phyloP scores from a whole-genome alignment of 2,113 vertebrate species.

The Globicephala melas region DNA sequence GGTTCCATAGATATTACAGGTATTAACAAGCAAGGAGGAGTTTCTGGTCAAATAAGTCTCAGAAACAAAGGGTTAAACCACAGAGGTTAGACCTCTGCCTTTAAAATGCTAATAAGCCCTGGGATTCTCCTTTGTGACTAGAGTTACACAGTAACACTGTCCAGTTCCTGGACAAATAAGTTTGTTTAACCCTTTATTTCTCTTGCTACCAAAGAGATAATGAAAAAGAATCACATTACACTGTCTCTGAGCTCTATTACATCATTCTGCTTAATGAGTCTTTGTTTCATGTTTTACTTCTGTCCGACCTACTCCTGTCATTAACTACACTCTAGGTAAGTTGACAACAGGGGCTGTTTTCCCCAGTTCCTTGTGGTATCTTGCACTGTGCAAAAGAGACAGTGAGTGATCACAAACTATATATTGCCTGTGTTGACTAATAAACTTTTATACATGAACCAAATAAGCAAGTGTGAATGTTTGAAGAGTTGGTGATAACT shows the following conservation, averaged over 20 bases:
- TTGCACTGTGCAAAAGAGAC: background rate
- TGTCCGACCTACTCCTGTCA: background rate
- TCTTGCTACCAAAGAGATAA: background rate
- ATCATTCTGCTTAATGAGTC: background rate
- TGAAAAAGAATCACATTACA: background rate
- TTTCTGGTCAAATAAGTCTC: background rate
- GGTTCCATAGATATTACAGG: background rate
- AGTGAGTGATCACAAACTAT: background rate
- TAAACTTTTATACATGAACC: background rate
- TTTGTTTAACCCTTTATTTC: constrained; percentile 8
- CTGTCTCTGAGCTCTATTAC: background rate
- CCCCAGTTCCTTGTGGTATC: background rate
- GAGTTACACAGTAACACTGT: background rate
- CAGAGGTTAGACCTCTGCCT: background rate
- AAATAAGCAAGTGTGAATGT: background rate
- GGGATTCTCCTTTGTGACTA: background rate
- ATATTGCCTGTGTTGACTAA: background rate
- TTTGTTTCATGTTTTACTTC: background rate
- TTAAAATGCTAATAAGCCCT: constrained; percentile 1
- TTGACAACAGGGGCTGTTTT: background rate
- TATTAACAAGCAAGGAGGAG: background rate
- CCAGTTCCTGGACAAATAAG: background rate
- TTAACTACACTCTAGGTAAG: background rate
- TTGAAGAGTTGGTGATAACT: background rate
- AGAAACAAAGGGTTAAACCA: constrained; percentile 13